Evolutionary conservation across 2,113 vertebrate genomes (phyloP), one percentile per base, ranked within the genome.

Genomic region (Odontophorus gujanensis): DNA sequence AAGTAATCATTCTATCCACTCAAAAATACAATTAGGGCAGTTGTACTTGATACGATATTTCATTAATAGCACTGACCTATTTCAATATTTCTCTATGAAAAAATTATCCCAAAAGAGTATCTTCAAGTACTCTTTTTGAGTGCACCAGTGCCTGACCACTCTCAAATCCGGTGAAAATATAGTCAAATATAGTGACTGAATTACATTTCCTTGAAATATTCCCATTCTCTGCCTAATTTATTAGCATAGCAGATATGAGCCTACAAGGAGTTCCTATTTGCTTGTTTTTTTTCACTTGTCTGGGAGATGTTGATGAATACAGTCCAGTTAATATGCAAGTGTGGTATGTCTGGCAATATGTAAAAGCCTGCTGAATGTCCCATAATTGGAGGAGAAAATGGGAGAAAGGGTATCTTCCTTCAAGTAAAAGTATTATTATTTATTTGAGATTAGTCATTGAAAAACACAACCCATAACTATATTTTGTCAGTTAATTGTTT

Each of bases 11-110:
- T 93, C 85, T 19, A 86, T 81, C 51, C 28, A 86, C 68, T 95
- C 13, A 65, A 78, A 93, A 78, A 86, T 57, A 22, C 11, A 76
- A 87, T 93, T 91, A 81, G 58, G 68, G 72, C 81, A 92, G 92
- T 91, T 43, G 43, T 72, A 82, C 48, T 89, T 87, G 83, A 96
- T 78, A 81, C 75, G 77, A 96, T 78, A 81, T 81, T 89, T 89
- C 57, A 65, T 79, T 89, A 81, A 62, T 76, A 87, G 2, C 15
- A 19, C 11, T 78, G 62, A 17, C 7, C 12, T 92, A 59, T 63
- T 95, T 89, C 86, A 24, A 26, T 59, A 89, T 63, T 36, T 91
- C 21, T 38, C 92, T 43, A 72, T 18, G 51, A 81, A 1, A 87
- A 75, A 86, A 80, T 25, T 21, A n/a, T 51, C 53, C 7, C 83